These are phyloP conservation scores for Alces alces DNA, from an alignment of 2,113 vertebrate species.

Conservation along the genomic window DNA sequence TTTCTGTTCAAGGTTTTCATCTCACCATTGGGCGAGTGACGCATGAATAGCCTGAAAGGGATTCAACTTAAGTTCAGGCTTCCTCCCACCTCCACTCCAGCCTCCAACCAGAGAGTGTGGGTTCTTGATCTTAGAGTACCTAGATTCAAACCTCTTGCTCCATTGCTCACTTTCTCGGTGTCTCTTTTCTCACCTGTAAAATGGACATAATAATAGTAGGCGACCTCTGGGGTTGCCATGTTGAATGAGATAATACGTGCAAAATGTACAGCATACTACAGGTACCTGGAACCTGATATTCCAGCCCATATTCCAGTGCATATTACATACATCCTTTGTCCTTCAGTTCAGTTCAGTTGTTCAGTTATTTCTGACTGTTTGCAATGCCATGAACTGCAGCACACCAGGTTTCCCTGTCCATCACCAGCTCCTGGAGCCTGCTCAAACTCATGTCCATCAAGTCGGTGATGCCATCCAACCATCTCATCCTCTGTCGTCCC, in stretches of 20 bases:
- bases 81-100: accelerated
- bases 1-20: not conserved
- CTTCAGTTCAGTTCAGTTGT: not conserved
- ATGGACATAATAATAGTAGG: not conserved
- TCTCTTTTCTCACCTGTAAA: not conserved
- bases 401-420: not conserved
- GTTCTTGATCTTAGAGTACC: not conserved
- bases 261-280: not conserved
- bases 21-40: not conserved
- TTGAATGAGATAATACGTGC: not conserved
- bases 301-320: not conserved
- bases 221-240: not conserved
- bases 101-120: not conserved
- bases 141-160: not conserved
- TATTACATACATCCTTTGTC: not conserved
- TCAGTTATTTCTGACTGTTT: not conserved
- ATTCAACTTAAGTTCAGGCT: not conserved
- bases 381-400: not conserved
- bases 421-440: not conserved
- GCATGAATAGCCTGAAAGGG: not conserved
- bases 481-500: not conserved
- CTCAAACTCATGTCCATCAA: not conserved
- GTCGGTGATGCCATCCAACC: not conserved
- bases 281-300: not conserved
- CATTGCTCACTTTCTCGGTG: not conserved